Conservation (phyloP, 2,888 invertebrate species). For the Spilarctia lutea region DNA sequence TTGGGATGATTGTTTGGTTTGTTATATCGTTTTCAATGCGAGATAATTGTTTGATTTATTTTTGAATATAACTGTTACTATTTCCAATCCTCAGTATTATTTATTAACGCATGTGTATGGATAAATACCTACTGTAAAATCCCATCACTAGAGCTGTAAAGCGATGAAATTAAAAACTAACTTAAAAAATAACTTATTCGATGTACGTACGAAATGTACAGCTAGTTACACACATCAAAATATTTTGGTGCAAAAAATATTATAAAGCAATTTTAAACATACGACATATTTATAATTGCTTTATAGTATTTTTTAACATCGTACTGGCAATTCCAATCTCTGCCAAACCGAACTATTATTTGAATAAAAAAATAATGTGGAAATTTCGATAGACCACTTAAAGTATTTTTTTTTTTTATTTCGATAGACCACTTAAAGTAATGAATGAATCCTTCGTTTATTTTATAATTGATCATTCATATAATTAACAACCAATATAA, state of each 20-base stretch:
- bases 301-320: no score
- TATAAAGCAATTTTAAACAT: no score
- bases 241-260: neutral
- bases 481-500: neutral
- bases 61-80: neutral
- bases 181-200: neutral
- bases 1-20: no score
- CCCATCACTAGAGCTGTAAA: neutral
- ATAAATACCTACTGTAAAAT: neutral
- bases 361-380: no score
- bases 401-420: no score
- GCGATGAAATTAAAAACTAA: neutral
- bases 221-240: neutral
- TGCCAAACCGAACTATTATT: neutral
- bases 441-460: no score
- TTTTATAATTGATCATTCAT: no score
- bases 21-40: no score
- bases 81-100: neutral
- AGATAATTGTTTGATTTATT: neutral
- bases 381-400: neutral
- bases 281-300: no score
- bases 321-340: no score
- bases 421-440: neutral
- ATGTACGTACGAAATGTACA: neutral
- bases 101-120: neutral